Base-by-base conservation (phyloP, 2,888 invertebrate species). In the Zaprionus obscuricornis region DNA sequence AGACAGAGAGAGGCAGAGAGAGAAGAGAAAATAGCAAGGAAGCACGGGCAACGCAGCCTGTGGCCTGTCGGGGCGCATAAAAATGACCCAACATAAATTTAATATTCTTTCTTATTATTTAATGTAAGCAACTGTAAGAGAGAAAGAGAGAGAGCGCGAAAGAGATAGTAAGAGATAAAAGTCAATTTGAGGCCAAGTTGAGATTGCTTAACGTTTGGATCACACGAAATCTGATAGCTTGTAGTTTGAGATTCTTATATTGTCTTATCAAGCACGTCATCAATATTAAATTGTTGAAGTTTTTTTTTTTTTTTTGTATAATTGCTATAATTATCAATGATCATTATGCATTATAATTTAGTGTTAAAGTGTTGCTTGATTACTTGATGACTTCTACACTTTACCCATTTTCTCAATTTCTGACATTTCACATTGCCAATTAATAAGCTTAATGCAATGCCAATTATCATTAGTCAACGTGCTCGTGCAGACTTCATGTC, bases 61-160 rank as follows among this genome's bases (percentile, higher is more conserved):
- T 20, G 49, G 39, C 7, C 31, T 31, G 59, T 6, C 43, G 24
- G 59, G 51, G 68, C 58, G 69, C 69, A 87, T 78, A 85, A 84
- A 86, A 87, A 88, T 85, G 74, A 86, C 84, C 83, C 75, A 74
- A 78, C 85, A 85, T 88, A 85, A 87, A 88, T 88, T 88, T 82
- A 81, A 82, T 86, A 83, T 83, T 75, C 73, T 75, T 75, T 79
- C 77, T 82, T 86, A 85, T 86, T 87, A 87, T 83, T 87, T 83
- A 88, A 87, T 84, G 76, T 75, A 70, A 68, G 74, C 65, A 63
- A 70, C 60, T 60, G 26, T 29, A 26, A 17, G 31, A n/a, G 13
- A 13, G 24, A 46, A 36, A 31, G 11, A 26, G 14, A 17, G 27
- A n/a, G 10, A 18, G 24, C 18, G 31, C 34, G 33, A 50, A 36